These are phyloP conservation scores for Lonchura striata DNA, from an alignment of 2,113 vertebrate genomes.

Conservation along the genomic window DNA sequence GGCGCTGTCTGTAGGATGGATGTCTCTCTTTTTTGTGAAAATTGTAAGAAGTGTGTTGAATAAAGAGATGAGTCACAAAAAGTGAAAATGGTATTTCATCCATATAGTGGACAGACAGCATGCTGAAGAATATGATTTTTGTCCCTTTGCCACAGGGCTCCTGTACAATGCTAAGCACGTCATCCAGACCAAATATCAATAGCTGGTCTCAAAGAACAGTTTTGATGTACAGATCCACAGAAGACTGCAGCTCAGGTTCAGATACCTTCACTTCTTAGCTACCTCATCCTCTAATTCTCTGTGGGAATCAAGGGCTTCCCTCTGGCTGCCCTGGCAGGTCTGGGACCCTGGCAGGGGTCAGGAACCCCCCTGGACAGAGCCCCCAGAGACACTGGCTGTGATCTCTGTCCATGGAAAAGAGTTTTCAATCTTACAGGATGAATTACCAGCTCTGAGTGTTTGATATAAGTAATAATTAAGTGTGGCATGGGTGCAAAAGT, in stretches of 20 bases:
- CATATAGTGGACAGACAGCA: not conserved
- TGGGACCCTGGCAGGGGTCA: too few relatives aligned
- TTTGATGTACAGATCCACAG: not conserved
- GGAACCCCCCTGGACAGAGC: too few relatives aligned
- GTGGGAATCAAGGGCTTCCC: too few relatives aligned
- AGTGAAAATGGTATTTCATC: not conserved
- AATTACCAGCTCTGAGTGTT: too few relatives aligned
- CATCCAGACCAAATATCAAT: not conserved
- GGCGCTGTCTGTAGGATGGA: not conserved
- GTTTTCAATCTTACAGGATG: too few relatives aligned
- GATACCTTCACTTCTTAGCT: not conserved
- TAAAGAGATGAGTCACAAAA: not conserved
- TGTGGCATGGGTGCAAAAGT: too few relatives aligned
- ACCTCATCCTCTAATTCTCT: not conserved
- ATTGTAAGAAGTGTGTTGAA: not conserved
- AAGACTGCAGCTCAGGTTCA: not conserved
- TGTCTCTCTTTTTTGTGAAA: not conserved
- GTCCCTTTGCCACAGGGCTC: not conserved
- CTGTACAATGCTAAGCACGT: not conserved
- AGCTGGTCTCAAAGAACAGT: not conserved
- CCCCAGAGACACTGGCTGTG: too few relatives aligned
- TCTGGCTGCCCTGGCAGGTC: too few relatives aligned
- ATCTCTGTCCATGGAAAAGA: too few relatives aligned
- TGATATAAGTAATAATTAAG: too few relatives aligned
- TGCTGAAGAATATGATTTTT: not conserved